These are phyloP conservation scores for Leptogaster cylindrica DNA, from an alignment of 2,888 invertebrate species.

Conservation along the genomic window DNA sequence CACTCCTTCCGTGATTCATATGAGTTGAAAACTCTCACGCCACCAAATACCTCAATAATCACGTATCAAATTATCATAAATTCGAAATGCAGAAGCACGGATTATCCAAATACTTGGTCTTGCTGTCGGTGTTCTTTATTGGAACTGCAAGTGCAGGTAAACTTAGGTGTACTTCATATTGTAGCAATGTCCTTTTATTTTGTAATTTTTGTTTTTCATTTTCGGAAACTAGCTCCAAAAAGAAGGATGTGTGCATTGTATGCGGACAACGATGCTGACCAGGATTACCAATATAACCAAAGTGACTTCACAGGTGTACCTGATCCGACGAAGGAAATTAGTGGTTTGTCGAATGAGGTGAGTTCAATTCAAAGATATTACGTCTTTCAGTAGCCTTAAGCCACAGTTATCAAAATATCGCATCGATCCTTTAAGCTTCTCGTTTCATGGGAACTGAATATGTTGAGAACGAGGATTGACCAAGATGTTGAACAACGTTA, in stretches of 20 bases:
- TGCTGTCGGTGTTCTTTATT: slow-evolving; percentile 1
- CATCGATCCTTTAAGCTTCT: too few relatives aligned
- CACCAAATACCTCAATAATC: background rate
- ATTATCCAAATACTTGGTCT: slow-evolving; percentile 8
- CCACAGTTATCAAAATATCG: too few relatives aligned
- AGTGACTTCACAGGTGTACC: slow-evolving; percentile 11
- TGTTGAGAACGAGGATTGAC: too few relatives aligned
- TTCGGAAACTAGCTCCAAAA: slow-evolving; percentile 13
- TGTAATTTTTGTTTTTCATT: too few relatives aligned
- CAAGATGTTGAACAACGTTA: too few relatives aligned
- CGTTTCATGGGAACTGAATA: too few relatives aligned
- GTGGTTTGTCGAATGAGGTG: background rate
- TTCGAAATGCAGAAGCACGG: slow-evolving; percentile 5
- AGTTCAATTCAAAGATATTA: too few relatives aligned
- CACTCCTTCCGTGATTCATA: too few relatives aligned
- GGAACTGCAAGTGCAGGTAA: background rate
- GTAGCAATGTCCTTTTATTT: too few relatives aligned
- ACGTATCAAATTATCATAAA: too few relatives aligned
- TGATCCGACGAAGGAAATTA: background rate
- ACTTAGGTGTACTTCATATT: background rate
- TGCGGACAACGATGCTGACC: background rate
- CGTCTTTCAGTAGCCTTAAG: too few relatives aligned
- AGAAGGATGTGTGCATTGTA: slow-evolving; percentile 9
- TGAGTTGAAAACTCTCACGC: too few relatives aligned
- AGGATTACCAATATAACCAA: slow-evolving; percentile 21